Evolutionary conservation across 2,888 invertebrate species (phyloP).

Genomic region (Hypomecis atomaria): DNA sequence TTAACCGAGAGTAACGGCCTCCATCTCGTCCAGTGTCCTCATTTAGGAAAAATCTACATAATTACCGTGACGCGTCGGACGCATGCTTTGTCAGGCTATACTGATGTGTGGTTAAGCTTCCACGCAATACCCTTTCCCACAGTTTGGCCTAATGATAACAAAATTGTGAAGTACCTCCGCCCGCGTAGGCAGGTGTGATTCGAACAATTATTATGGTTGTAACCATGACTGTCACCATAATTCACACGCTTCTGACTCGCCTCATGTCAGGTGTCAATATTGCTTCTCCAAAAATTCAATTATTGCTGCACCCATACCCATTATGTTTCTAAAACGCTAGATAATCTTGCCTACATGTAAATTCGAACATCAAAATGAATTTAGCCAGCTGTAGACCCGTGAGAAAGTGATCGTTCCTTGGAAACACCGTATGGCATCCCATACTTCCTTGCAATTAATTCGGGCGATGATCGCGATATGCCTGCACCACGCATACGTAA

Average conservation of each 20-base stretch:
- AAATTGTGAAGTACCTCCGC: constrained; percentile 54
- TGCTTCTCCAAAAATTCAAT: constrained; percentile 8
- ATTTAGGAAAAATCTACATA: constrained; percentile 44
- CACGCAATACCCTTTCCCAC: constrained; percentile 59
- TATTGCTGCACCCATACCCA: background rate
- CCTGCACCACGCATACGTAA: constrained; percentile 70
- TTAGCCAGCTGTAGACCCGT: constrained; percentile 59
- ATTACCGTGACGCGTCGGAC: constrained; percentile 41
- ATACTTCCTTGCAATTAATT: constrained; percentile 81
- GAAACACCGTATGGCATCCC: constrained; percentile 72
- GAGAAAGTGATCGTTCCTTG: constrained; percentile 66
- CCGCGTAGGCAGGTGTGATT: constrained; percentile 74
- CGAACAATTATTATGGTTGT: constrained; percentile 61
- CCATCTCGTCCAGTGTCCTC: constrained; percentile 41
- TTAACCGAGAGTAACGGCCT: constrained; percentile 46
- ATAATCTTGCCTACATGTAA: constrained; percentile 33
- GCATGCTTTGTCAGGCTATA: constrained; percentile 36
- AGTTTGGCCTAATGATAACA: constrained; percentile 60
- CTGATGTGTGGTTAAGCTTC: constrained; percentile 40
- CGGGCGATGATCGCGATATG: constrained; percentile 77
- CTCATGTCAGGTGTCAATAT: constrained; percentile 36
- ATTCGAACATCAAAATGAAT: constrained; percentile 36
- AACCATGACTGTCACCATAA: constrained; percentile 64
- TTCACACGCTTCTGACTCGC: constrained; percentile 49
- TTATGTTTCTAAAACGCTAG: constrained; percentile 15